Base-by-base conservation (phyloP, 2,888 invertebrate genomes). In the Encarsia formosa region DNA sequence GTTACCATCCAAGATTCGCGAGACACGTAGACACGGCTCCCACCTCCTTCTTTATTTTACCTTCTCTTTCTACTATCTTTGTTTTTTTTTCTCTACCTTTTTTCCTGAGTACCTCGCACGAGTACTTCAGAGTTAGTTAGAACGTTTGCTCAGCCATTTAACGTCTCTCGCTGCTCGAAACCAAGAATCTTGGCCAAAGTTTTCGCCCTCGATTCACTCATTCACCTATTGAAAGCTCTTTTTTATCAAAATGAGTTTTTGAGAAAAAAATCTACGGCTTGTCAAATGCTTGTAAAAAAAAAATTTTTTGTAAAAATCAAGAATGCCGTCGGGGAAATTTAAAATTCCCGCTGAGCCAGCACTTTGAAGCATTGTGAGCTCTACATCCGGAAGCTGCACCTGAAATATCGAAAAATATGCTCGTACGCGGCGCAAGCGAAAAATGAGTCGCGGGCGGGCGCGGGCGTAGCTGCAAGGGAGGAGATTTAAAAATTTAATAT, bases 121-220 rank as follows among this genome's bases (percentile, higher is more conserved):
- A 62, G 60, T 61, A 61, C 61, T 62, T 60, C 65, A 63, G 69
- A 69, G 67, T 69, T 69, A 68, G 68, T 69, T 69, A 69, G 69
- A 68, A 67, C 67, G 68, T 69, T 69, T 69, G 66, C 68, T 64
- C 63, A 64, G 61, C 67, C 65, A 65, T 68, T 69, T 69, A 69
- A 62, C 61, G 52, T 61, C 59, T 56, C 56, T 57, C 54, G 58
- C 54, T 56, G 56, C n/a, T n/a, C n/a, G 34, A 5, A 34, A 18
- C 55, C 57, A 52, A 47, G 50, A 59, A 60, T 58, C 59, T 56
- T 31, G 40, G 20, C 24, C 20, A 50, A 52, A 56, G 32, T 52
- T 56, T 46, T 46, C 39, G 16, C 32, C 26, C 51, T 19, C 20
- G 51, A 45, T 49, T 52, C 45, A 15, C n/a, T n/a, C n/a, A n/a